Evolutionary conservation across 2,113 vertebrate genomes (phyloP).

Genomic region (Upupa epops): DNA sequence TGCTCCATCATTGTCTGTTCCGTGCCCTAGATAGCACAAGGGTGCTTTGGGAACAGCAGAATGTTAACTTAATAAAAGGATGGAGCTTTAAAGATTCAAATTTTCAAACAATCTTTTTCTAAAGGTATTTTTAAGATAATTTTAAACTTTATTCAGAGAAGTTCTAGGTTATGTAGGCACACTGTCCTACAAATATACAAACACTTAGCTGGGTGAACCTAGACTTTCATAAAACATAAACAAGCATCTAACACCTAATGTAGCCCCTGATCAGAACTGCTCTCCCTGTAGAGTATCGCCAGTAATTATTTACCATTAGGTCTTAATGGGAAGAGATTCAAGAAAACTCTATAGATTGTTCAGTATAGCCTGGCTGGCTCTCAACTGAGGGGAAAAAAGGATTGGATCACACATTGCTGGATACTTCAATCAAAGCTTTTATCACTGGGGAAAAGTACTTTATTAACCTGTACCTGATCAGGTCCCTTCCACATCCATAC

Average conservation of each 20-base stretch:
- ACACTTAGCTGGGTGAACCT: neutral
- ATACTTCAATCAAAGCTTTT: slow-evolving; percentile 7
- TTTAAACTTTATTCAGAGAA: neutral
- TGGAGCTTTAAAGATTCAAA: neutral
- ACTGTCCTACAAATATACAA: neutral
- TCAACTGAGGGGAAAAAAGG: neutral
- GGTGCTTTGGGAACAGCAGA: slow-evolving; percentile 1
- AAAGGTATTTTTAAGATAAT: neutral
- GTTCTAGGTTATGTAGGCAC: neutral
- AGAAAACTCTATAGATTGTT: neutral
- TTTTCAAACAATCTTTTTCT: neutral
- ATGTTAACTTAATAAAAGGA: neutral
- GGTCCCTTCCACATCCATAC: neutral
- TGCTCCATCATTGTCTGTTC: slow-evolving; percentile 30
- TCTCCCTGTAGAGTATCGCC: neutral
- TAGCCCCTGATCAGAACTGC: neutral
- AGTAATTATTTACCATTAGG: slow-evolving; percentile 48
- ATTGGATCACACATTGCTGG: neutral
- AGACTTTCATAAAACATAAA: neutral
- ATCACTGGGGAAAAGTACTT: neutral
- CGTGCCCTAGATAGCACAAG: slow-evolving; percentile 21
- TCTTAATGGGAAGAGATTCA: slow-evolving; percentile 26
- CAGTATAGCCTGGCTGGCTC: neutral
- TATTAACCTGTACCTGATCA: slow-evolving; percentile 13
- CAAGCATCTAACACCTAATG: neutral